These are phyloP conservation scores for Tauraco hartlaubi DNA, from an alignment of 2,797 vertebrate species.

Conservation along the genomic window DNA sequence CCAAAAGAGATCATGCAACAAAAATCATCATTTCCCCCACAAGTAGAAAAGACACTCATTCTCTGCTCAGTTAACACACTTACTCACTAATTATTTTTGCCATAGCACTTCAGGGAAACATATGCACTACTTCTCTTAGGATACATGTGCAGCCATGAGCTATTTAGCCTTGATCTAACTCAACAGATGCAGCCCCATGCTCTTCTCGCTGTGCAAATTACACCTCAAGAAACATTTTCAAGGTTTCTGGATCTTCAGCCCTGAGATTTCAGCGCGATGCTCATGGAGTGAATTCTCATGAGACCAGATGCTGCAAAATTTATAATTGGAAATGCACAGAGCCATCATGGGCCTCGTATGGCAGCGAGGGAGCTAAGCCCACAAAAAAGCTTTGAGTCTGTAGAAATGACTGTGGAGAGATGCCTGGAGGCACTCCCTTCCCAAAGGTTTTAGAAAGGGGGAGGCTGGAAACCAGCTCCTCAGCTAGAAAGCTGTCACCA, in stretches of 20 bases:
- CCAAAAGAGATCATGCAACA: not conserved
- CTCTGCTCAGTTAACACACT: not conserved
- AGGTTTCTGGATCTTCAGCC: not conserved
- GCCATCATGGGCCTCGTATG: not conserved
- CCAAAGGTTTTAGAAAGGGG: not conserved
- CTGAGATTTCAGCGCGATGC: not conserved
- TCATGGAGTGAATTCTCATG: not conserved
- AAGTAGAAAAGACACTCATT: not conserved
- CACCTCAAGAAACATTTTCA: not conserved
- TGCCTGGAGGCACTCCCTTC: not conserved
- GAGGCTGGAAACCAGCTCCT: not conserved
- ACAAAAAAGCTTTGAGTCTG: not conserved
- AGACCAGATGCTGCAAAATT: conserved; percentile 14
- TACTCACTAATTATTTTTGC: not conserved
- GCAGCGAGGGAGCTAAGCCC: not conserved
- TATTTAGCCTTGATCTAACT: not conserved
- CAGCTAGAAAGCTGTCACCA: not conserved
- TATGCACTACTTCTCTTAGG: not conserved
- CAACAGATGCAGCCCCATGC: not conserved
- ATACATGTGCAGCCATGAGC: not conserved
- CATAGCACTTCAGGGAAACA: not conserved
- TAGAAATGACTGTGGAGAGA: not conserved
- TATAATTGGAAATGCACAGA: not conserved
- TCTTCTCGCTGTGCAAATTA: not conserved
- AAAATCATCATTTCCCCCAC: not conserved